phyloP scores from a whole-genome alignment of 2,888 invertebrate species.

The Xylocampa areola region DNA sequence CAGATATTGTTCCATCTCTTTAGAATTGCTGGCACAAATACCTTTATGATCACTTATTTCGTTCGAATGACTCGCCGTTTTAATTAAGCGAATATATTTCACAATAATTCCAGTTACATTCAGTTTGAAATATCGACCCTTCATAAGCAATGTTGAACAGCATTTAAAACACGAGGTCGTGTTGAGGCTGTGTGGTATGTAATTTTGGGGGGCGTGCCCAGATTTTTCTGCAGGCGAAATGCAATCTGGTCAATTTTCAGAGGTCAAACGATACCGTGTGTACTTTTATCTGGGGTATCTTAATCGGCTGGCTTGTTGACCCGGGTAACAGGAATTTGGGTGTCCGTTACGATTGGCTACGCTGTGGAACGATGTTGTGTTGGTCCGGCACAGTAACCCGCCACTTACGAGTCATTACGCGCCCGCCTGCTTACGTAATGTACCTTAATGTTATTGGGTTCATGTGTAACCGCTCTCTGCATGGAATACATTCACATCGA shows the following conservation, averaged over 20 bases:
- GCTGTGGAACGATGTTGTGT: constrained; percentile 60
- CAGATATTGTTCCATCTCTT: constrained; percentile 26
- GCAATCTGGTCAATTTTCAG: constrained; percentile 78
- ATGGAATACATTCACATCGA: constrained; percentile 25
- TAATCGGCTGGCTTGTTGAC: constrained; percentile 75
- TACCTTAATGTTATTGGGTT: constrained; percentile 53
- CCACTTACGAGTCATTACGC: constrained; percentile 63
- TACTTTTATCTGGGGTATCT: constrained; percentile 76
- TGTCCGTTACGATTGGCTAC: constrained; percentile 71
- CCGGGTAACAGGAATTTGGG: constrained; percentile 73
- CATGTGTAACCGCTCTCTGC: constrained; percentile 41
- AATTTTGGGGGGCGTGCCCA: constrained; percentile 76
- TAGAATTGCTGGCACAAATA: constrained; percentile 33
- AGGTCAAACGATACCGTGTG: constrained; percentile 76
- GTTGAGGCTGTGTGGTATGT: constrained; percentile 54
- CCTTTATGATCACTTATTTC: constrained; percentile 49
- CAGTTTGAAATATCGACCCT: constrained; percentile 43
- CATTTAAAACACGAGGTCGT: constrained; percentile 38
- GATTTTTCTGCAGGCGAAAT: constrained; percentile 64
- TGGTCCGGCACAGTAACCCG: constrained; percentile 58
- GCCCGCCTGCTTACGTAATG: constrained; percentile 68
- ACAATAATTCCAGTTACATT: constrained; percentile 30
- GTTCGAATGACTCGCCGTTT: constrained; percentile 45
- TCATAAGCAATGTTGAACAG: constrained; percentile 17
- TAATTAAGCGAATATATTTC: constrained; percentile 43